A percentile compares a stretch with the other conserved stretches of the same genome.
Evolutionary conservation across 2,113 vertebrate species (phyloP).

Genomic region (Lasiurus cinereus): DNA sequence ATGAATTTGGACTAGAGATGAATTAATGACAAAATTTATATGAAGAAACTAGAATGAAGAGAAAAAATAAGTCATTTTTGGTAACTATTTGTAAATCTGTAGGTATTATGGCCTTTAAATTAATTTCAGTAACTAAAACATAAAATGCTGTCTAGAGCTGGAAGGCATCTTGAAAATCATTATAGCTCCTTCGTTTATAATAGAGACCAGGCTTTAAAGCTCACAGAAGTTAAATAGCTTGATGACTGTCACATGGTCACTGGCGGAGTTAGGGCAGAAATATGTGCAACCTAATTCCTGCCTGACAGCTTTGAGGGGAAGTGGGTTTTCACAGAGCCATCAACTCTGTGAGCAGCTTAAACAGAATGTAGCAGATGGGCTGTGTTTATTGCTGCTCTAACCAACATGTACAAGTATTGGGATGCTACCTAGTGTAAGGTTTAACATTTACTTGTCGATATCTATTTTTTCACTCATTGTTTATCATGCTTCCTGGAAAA

Average conservation of each 20-base stretch:
- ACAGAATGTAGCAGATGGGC: slow-evolving; percentile 67
- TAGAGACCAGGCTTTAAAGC: not conserved
- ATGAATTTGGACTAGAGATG: not conserved
- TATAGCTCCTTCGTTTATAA: not conserved
- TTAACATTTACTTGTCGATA: slow-evolving; percentile 66
- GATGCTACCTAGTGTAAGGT: slow-evolving; percentile 13
- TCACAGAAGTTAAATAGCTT: slow-evolving; percentile 15
- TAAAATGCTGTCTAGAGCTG: not conserved
- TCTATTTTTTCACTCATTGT: slow-evolving; percentile 60
- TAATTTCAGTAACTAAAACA: slow-evolving; percentile 38
- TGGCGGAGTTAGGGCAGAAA: not conserved
- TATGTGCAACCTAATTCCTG: not conserved
- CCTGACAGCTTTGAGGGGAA: slow-evolving; percentile 31
- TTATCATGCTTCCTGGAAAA: slow-evolving; percentile 51
- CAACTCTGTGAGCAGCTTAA: slow-evolving; percentile 56
- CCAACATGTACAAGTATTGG: slow-evolving; percentile 71
- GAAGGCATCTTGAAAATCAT: not conserved
- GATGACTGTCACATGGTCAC: not conserved
- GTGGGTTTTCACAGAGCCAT: slow-evolving; percentile 48
- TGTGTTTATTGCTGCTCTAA: slow-evolving; percentile 54
- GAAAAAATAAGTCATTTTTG: not conserved
- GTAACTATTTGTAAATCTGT: slow-evolving; percentile 16
- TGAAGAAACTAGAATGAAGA: slow-evolving; percentile 14
- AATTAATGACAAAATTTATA: not conserved
- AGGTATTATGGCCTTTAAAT: not conserved